These are phyloP conservation scores for Drosophila formosana DNA, from an alignment of 2,888 invertebrate species.

Conservation along the genomic window DNA sequence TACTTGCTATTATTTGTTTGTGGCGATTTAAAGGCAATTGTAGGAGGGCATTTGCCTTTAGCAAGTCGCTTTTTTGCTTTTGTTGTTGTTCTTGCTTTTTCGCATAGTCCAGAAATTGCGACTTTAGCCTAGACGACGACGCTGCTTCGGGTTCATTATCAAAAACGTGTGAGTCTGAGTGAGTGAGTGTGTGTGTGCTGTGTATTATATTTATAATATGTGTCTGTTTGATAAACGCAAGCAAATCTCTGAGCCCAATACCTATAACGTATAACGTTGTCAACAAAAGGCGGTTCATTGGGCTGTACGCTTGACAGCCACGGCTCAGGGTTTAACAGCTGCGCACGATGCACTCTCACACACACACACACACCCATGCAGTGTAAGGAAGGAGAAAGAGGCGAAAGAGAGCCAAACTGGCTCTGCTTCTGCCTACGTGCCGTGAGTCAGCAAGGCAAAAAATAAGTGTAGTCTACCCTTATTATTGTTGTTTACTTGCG, in stretches of 20 bases:
- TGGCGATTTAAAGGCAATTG: slow-evolving; percentile 56
- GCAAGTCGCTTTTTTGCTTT: slow-evolving; percentile 29
- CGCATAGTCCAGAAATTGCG: slow-evolving; percentile 71
- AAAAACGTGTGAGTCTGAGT: slow-evolving; percentile 47
- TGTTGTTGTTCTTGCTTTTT: slow-evolving; percentile 51
- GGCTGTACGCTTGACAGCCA: slow-evolving; percentile 58
- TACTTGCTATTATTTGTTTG: slow-evolving; percentile 9
- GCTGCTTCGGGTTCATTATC: slow-evolving; percentile 58
- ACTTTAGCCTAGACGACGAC: slow-evolving; percentile 65
- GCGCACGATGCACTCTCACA: slow-evolving; percentile 50
- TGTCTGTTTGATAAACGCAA: slow-evolving; percentile 44
- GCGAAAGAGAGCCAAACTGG: slow-evolving; percentile 31
- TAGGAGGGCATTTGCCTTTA: slow-evolving; percentile 69
- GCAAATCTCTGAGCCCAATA: slow-evolving; percentile 44
- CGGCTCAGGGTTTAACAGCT: slow-evolving; percentile 71
- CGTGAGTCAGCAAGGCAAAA: slow-evolving; percentile 73
- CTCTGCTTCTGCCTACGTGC: slow-evolving; percentile 63
- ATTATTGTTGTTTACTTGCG: slow-evolving; percentile 31
- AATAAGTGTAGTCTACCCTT: slow-evolving; percentile 55
- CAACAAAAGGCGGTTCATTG: slow-evolving; percentile 70
- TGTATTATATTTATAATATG: slow-evolving; percentile 20
- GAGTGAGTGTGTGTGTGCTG: background rate
- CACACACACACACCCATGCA: slow-evolving; percentile 25
- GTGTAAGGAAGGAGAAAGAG: slow-evolving; percentile 29
- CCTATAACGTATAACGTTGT: slow-evolving; percentile 42